A percentile compares a stretch with the other conserved stretches of the same genome.
Evolutionary conservation across 2,888 invertebrate species (phyloP).

Genomic region (Trilocha varians): DNA sequence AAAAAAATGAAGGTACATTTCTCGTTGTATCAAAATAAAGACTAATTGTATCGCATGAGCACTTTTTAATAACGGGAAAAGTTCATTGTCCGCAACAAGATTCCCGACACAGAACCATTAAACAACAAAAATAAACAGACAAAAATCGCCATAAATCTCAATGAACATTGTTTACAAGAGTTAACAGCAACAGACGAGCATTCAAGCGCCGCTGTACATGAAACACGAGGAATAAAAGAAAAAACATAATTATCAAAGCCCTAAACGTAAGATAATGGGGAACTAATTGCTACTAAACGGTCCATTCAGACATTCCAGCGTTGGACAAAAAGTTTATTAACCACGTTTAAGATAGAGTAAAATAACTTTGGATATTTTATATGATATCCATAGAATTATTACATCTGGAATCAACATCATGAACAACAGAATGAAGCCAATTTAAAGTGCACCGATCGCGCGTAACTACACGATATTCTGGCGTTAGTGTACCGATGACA

Average conservation of each 20-base stretch:
- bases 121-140: neutral
- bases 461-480: too few relatives aligned
- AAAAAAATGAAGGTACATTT: too few relatives aligned
- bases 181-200: constrained; percentile 25
- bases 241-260: constrained; percentile 36
- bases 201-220: constrained; percentile 31
- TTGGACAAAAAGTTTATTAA: constrained; percentile 27
- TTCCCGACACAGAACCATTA: neutral
- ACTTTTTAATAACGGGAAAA: neutral
- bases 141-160: constrained; percentile 3
- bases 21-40: too few relatives aligned
- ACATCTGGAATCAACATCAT: too few relatives aligned
- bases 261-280: constrained; percentile 49
- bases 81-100: neutral
- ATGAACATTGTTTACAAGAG: constrained; percentile 15
- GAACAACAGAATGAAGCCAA: too few relatives aligned
- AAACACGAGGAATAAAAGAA: constrained; percentile 30
- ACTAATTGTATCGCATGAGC: too few relatives aligned
- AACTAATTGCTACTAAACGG: constrained; percentile 57
- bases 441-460: too few relatives aligned
- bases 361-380: neutral
- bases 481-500: too few relatives aligned
- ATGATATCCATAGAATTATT: too few relatives aligned
- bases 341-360: neutral
- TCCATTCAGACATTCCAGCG: constrained; percentile 47